A percentile compares a stretch with the other conserved stretches of the same genome.
Conservation (phyloP, 2,797 vertebrate species). For the Danio jaintianensis region DNA sequence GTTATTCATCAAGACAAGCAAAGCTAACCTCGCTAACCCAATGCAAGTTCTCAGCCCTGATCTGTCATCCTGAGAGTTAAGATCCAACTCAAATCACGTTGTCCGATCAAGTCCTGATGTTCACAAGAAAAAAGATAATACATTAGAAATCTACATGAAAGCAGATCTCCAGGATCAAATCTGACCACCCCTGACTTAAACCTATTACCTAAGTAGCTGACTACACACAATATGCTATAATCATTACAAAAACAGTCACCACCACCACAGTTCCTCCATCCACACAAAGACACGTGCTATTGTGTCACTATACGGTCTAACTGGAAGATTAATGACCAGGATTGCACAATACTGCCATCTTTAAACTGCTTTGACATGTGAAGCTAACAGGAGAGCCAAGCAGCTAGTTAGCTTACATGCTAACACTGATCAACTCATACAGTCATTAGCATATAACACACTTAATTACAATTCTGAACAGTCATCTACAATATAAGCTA, state of each 20-base stretch:
- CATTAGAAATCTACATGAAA: background rate
- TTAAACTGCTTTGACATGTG: conserved; percentile 40
- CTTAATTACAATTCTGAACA: background rate
- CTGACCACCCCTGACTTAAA: conserved; percentile 3
- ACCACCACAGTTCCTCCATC: background rate
- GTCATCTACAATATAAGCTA: background rate
- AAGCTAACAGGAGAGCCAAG: conserved; percentile 29
- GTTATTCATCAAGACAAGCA: conserved; percentile 19
- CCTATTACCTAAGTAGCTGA: conserved; percentile 9
- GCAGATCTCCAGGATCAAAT: background rate
- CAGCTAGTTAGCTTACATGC: conserved; percentile 27
- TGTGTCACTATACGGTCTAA: background rate
- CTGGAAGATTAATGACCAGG: background rate
- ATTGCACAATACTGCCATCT: conserved; percentile 16
- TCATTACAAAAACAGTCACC: background rate
- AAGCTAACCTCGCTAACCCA: background rate
- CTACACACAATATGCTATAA: background rate
- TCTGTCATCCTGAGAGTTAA: background rate
- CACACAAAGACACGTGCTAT: background rate
- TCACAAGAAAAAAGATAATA: background rate
- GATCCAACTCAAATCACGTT: background rate
- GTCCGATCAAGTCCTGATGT: background rate
- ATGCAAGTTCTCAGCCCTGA: background rate
- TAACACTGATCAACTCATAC: background rate
- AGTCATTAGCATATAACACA: background rate